phyloP scores from a whole-genome alignment of 2,113 vertebrate genomes.

The Engraulis encrasicolus region DNA sequence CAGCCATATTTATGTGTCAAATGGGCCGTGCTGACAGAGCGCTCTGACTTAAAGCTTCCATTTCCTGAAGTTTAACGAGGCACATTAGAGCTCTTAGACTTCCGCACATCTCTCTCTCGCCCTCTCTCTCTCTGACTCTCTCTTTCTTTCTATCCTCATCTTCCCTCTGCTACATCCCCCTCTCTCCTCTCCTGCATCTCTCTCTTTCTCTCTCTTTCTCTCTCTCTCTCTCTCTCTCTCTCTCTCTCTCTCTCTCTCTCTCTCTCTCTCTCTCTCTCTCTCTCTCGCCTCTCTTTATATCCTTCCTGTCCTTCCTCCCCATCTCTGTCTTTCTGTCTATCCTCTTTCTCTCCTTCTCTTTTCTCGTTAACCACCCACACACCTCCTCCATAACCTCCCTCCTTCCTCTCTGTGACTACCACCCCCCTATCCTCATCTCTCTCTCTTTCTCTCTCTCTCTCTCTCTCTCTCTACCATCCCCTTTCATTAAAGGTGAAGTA shows the following conservation, averaged over 20 bases:
- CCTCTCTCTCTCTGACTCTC: background rate
- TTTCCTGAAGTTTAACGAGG: slow-evolving; percentile 59
- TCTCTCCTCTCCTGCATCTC: too few species aligned
- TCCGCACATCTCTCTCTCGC: slow-evolving; percentile 43
- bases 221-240: too few species aligned
- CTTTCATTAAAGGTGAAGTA: slow-evolving; percentile 68
- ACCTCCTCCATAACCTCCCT: too few species aligned
- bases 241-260: too few species aligned
- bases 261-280: too few species aligned
- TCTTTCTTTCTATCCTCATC: background rate
- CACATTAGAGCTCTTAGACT: slow-evolving; percentile 61
- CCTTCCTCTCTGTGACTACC: too few species aligned
- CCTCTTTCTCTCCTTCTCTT: too few species aligned
- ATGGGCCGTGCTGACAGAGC: slow-evolving; percentile 47
- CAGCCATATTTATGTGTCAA: slow-evolving; percentile 52
- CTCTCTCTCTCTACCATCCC: slow-evolving; percentile 5
- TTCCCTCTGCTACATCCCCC: too few species aligned
- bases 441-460: background rate
- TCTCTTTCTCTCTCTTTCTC: too few species aligned
- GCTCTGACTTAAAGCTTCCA: slow-evolving; percentile 40
- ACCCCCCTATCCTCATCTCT: slow-evolving; percentile 29
- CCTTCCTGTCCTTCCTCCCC: too few species aligned
- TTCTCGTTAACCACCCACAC: background rate
- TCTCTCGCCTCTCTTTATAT: too few species aligned
- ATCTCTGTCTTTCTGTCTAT: too few species aligned